These are phyloP conservation scores for Drosophila teissieri DNA, from an alignment of 1,140 invertebrate genomes.

Conservation along the genomic window DNA sequence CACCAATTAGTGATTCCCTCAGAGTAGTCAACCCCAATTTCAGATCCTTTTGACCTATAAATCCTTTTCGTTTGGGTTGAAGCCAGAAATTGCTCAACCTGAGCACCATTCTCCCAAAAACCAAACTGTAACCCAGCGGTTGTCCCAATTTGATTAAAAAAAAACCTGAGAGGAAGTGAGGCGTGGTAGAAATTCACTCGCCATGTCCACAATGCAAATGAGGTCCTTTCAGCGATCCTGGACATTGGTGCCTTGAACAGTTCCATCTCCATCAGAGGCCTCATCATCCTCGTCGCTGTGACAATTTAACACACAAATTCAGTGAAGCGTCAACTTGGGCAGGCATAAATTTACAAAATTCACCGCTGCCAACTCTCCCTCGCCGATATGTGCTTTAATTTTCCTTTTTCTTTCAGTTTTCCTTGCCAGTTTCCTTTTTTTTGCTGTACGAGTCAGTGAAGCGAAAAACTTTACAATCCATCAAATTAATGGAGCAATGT, in stretches of 20 bases:
- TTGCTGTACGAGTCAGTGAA: slow-evolving; percentile 59
- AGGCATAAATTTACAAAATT: slow-evolving; percentile 75
- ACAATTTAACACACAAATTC: slow-evolving; percentile 77
- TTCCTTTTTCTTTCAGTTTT: slow-evolving; percentile 69
- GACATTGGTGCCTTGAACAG: slow-evolving; percentile 16
- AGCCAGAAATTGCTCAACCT: slow-evolving; percentile 18
- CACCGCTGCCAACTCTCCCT: slow-evolving; percentile 4
- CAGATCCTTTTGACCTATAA: slow-evolving; percentile 7
- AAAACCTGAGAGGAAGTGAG: slow-evolving; percentile 54
- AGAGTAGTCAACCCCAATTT: slow-evolving; percentile 7
- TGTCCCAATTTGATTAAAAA: slow-evolving; percentile 50
- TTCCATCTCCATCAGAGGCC: slow-evolving; percentile 23
- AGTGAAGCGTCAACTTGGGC: slow-evolving; percentile 75
- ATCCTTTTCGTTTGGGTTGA: slow-evolving; percentile 1
- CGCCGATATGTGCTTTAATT: slow-evolving; percentile 66
- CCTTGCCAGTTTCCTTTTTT: slow-evolving; percentile 21
- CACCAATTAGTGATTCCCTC: no score
- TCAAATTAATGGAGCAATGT: slow-evolving; percentile 83
- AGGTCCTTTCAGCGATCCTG: slow-evolving; percentile 66
- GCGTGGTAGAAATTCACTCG: slow-evolving; percentile 61
- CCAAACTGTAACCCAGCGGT: slow-evolving; percentile 14
- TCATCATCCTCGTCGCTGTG: slow-evolving; percentile 50
- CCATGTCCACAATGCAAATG: slow-evolving; percentile 78
- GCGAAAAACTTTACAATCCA: slow-evolving; percentile 82
- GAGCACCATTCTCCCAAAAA: background rate